Evolutionary conservation across 1,140 invertebrate genomes (phyloP), one percentile per base, ranked within the genome.

Genomic region (Temnothorax curvispinosus): DNA sequence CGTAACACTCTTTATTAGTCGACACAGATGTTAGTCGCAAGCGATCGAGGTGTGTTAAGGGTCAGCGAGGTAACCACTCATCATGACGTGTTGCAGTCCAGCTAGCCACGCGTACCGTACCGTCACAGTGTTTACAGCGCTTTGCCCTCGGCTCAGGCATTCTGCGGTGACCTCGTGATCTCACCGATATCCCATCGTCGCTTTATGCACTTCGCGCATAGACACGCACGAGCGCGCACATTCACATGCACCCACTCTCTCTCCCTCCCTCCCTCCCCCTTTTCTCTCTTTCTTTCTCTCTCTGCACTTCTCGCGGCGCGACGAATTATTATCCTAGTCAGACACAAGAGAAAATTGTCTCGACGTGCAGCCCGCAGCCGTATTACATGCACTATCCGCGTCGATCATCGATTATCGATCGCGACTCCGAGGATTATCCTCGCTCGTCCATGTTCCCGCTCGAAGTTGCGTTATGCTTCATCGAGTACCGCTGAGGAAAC

Each of bases 91-190:
- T 60, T 32, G 76, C 56, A 65, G 60, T 80, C 50, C 44, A 44
- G 21, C 11, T 38, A 62, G 64, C 76, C 74, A 81, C 65, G 91
- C 60, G 85, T 92, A 91, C 72, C 94, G 93, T 95, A 95, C 95
- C 95, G 94, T 95, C 95, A 95, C 95, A 95, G 95, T 95, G 95
- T 95, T 95, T 95, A 93, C 95, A 95, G 94, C 95, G 95, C 93
- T 95, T 95, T 89, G 95, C 95, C 94, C 95, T 95, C 90, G 95
- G 95, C 93, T 95, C 95, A 95, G 95, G 95, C 95, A 95, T 95
- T 95, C 95, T 95, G 95, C 91, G 94, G 93, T 93, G 93, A 94
- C 95, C 94, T 95, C 93, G 94, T 94, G 91, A 93, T 90, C 92
- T 95, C 94, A 95, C 93, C 94, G 94, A 93, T 94, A 93, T 95